Conservation (phyloP, 2,797 vertebrate species). For the Aldrovandia affinis region DNA sequence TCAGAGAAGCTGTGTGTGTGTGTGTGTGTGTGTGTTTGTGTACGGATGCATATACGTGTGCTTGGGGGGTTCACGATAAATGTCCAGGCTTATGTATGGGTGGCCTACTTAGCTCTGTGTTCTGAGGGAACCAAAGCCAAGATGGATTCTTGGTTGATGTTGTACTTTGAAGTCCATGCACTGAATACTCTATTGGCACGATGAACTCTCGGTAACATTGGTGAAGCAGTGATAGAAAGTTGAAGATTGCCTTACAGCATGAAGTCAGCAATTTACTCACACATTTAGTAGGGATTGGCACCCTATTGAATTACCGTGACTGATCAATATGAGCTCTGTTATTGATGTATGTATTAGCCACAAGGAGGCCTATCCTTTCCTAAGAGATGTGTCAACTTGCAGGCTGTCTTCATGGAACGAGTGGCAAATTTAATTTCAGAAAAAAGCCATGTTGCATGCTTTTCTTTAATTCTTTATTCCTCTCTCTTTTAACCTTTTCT, state of each 20-base stretch:
- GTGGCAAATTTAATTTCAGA: neutral
- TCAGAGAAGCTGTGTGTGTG: neutral
- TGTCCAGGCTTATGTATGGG: neutral
- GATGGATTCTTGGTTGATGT: neutral
- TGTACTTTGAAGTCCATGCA: neutral
- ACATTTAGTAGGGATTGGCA: neutral
- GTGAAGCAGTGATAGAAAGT: neutral
- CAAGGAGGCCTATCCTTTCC: neutral
- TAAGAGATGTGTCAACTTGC: neutral
- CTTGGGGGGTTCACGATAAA: neutral
- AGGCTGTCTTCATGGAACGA: neutral
- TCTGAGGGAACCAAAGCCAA: neutral
- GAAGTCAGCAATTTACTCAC: neutral
- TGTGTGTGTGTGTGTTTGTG: neutral
- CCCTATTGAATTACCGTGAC: neutral
- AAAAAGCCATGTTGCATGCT: neutral
- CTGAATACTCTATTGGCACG: slow-evolving; percentile 5
- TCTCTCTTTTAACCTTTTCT: neutral
- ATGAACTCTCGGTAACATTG: neutral
- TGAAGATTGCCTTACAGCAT: neutral
- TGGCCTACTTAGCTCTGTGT: slow-evolving; percentile 1
- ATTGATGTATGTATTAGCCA: neutral
- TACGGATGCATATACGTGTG: neutral
- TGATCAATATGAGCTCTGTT: neutral
- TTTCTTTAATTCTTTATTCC: neutral